Base-by-base conservation (phyloP, 1,140 invertebrate species). In the Hestina assimilis region DNA sequence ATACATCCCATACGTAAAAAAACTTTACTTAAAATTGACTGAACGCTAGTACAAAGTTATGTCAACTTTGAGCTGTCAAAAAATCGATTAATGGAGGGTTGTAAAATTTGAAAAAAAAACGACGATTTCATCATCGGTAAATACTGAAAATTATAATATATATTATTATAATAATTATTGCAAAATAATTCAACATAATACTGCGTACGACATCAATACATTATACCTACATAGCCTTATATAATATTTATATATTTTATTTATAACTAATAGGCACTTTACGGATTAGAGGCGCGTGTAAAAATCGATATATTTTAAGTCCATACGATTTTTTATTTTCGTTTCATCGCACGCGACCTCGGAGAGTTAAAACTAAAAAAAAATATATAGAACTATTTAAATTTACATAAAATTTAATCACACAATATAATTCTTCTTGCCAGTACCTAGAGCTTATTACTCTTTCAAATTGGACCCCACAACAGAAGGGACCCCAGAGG, bases 221-320 rank as follows among this genome's bases (percentile, higher is more conserved):
- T 51, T 61, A 58, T 58, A 69, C 45, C 47, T 72, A 68, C 57
- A 59, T 59, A 63, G 35, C 46, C 59, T 72, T 66, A 67, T 43
- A 52, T 14, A 46, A 43, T 64, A 69, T 68, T 72, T 62, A 56
- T 69, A 69, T 68, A 66, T 66, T 74, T 38, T 19, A 19, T 19
- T 61, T 71, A 76, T 78, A 68, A 74, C 75, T 84, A 83, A 59
- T 83, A 86, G 83, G 83, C 83, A 86, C 83, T 86, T 86, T 63
- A 66, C 80, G 80, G 83, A 75, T 77, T 70, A 38, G 7, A 56
- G 33, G 38, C 61, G 61, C 52, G 42, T 53, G 29, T 62, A 41
- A 29, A 11, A 31, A 26, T 8, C 5, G 9, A 21, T 24, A 7
- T 14, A 1, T 21, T 11, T 29, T 19, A n/a, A n/a, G 15, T 31